A percentile compares a stretch with the other conserved stretches of the same genome.
Evolutionary conservation across 2,113 vertebrate species (phyloP).

Genomic region (Ondatra zibethicus): DNA sequence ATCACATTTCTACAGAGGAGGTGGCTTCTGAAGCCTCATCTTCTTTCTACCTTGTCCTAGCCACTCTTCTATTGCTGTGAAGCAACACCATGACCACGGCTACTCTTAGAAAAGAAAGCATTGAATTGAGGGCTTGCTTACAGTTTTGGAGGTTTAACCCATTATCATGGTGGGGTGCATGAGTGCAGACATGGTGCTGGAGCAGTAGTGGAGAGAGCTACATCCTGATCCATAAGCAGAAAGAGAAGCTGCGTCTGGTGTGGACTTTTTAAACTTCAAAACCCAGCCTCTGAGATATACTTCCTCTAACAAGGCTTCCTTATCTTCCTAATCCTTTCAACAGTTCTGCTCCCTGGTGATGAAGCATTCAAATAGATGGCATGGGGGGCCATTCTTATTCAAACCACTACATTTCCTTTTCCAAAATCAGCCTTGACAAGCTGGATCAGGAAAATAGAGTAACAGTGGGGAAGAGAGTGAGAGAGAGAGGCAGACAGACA

Average conservation of each 20-base stretch:
- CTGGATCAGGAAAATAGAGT: conserved; percentile 1
- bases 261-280: neutral
- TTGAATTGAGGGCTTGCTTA: neutral
- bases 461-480: neutral
- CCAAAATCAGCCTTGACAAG: conserved; percentile 11
- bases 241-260: neutral
- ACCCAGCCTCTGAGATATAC: neutral
- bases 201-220: neutral
- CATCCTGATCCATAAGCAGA: neutral
- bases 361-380: neutral
- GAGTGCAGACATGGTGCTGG: neutral
- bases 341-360: neutral
- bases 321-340: neutral
- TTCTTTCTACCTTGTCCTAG: neutral
- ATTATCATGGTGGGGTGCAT: neutral
- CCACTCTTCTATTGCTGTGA: neutral
- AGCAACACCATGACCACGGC: neutral
- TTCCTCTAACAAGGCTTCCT: neutral
- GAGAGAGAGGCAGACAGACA: neutral
- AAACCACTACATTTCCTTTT: neutral
- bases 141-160: neutral
- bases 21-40: neutral
- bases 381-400: neutral
- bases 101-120: neutral
- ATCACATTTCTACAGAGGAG: neutral